Base-by-base conservation (phyloP, 2,113 vertebrate genomes). In the Paracanthobrama guichenoti region DNA sequence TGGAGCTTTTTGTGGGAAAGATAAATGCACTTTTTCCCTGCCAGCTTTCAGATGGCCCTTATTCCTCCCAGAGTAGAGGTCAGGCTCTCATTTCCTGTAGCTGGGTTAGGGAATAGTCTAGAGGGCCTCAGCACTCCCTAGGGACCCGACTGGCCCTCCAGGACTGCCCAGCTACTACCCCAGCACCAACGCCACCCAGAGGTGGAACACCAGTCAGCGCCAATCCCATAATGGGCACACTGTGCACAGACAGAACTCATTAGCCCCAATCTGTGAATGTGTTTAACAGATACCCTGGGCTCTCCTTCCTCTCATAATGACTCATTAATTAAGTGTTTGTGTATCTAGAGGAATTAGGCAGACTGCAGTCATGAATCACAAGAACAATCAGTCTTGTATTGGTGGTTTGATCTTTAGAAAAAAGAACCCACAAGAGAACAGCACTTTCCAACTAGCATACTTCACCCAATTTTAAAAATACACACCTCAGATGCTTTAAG, bases 51-150 rank as follows among this genome's bases (percentile, higher is more conserved):
- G 88, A 88, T 86, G 74, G 88, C 85, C 82, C 86, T 87, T 84
- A 88, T 90, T 88, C 79, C 85, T 82, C 67, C 79, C 84, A 82
- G 87, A 86, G 83, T 64, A 84, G 79, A 88, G 90, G 90, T 91
- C 90, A 94, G 92, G 90, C 90, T 92, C 92, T 94, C 93, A 94
- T 95, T 95, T 95, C 93, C 94, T 94, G 93, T 94, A 86, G 84
- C 87, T 85, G 92, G 88, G 86, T 71, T 28, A 85, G 62, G 80
- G 89, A 92, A 92, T 89, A 89, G 90, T 90, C 89, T 91, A n/a
- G 75, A 88, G 92, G 84, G 87, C 73, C 83, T 83, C 83, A 71
- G 57, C 46, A 18, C 20, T 84, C 86, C 87, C 77, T 39, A 39
- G 84, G 80, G 84, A 87, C 31, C 26, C 5, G 31, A 85, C 64